Evolutionary conservation across 2,888 invertebrate genomes (phyloP), one percentile per base, ranked within the genome.

Genomic region (Nowickia ferox): DNA sequence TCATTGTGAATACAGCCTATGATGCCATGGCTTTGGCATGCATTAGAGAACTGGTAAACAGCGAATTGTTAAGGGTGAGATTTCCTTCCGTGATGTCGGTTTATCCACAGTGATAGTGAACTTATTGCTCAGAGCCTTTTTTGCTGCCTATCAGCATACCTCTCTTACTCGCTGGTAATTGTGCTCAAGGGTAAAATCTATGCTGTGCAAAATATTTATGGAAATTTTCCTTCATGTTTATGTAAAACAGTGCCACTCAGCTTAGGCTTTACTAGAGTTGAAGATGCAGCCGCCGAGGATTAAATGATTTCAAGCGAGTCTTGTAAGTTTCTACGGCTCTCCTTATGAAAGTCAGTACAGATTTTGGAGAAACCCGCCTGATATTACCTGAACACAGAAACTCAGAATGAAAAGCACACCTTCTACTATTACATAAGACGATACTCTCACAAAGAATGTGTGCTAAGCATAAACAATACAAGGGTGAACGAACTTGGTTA

Each of bases 221-320:
- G 99, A 11, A 99, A 99, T 93, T 94, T 99, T 57, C 99, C 99
- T 0, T 94, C 99, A 0, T 99, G 98, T 91, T 94, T 99, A 82
- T 99, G 99, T 65, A 97, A 97, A 94, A 96, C 98, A 66, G 94
- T 97, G 69, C 96, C 97, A 0, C 92, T 96, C 3, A 94, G 94
- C 51, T 93, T 91, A 3, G 91, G 91, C 0, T 90, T 88, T 59
- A 94, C 93, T 46, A 93, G 93, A 77, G 94, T 94, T 57, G 94
- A 94, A 66, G 94, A 95, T 65, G 94, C 94, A 0, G 88, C 88
- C 57, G 95, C 96, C 0, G 97, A 97, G 89, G 99, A 98, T 2
- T 99, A 97, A 97, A 97, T 99, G 0, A 97, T 99, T 44, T 97
- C 98, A 0, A 99, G 99, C 0, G 99, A 99, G 93, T 98, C 98